Percentiles rank a stretch among this genome's conserved stretches.
These are phyloP conservation scores for Zapornia atra DNA, from an alignment of 2,113 vertebrate genomes.

Conservation along the genomic window DNA sequence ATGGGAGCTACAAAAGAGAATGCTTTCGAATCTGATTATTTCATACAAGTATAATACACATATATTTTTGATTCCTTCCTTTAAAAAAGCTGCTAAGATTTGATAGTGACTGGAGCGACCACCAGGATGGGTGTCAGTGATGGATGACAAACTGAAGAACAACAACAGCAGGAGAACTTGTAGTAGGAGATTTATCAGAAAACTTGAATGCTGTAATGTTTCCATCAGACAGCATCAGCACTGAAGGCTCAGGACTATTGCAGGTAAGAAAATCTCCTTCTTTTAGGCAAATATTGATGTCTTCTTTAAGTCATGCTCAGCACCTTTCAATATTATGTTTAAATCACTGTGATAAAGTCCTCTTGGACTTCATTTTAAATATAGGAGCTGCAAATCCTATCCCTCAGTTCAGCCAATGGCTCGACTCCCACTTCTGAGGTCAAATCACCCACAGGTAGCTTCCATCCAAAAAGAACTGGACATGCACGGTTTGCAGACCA, in stretches of 20 bases:
- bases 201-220: neutral
- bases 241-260: neutral
- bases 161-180: neutral
- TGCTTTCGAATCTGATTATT: neutral
- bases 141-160: neutral
- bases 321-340: neutral
- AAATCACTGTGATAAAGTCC: neutral
- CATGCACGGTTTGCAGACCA: neutral
- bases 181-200: neutral
- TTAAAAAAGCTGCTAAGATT: neutral
- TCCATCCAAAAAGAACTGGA: neutral
- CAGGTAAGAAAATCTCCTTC: slow-evolving; percentile 33
- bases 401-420: neutral
- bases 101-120: neutral
- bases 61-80: neutral
- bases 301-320: neutral
- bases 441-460: neutral
- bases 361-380: neutral
- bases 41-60: neutral
- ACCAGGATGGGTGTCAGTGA: neutral
- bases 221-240: neutral
- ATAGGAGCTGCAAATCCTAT: neutral
- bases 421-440: neutral
- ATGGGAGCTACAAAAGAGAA: neutral
- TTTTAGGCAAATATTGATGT: neutral